A percentile compares a stretch with the other conserved stretches of the same genome.
Evolutionary conservation across 2,888 invertebrate genomes (phyloP).

Genomic region (Ischnura elegans): DNA sequence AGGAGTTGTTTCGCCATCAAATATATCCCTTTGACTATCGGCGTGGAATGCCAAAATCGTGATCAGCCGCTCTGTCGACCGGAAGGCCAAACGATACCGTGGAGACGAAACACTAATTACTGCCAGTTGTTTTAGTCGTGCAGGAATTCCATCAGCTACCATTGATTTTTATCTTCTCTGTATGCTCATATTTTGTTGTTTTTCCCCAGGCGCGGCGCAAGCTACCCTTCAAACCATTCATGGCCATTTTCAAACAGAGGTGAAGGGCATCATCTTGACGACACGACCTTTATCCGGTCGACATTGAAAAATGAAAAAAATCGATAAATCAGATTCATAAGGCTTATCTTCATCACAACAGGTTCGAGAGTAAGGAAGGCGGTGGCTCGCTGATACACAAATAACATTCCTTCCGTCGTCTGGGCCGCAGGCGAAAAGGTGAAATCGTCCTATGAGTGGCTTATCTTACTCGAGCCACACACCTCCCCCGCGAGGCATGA

Average conservation of each 20-base stretch:
- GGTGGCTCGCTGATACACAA: not conserved
- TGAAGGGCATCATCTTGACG: not conserved
- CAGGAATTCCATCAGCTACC: not conserved
- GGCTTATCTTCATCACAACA: not conserved
- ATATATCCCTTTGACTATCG: too few relatives aligned
- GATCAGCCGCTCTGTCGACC: too few relatives aligned
- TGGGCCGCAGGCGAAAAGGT: not conserved
- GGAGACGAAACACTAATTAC: not conserved
- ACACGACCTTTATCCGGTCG: not conserved
- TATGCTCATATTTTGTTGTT: not conserved
- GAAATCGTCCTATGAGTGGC: not conserved
- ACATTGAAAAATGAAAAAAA: conserved; percentile 26
- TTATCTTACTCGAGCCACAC: not conserved
- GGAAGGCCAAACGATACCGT: not conserved
- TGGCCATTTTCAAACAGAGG: not conserved
- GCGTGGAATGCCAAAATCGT: too few relatives aligned
- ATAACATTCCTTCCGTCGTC: not conserved
- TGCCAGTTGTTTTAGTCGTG: not conserved
- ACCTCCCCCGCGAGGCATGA: not conserved
- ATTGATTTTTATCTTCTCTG: not conserved
- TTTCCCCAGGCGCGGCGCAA: not conserved
- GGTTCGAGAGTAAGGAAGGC: not conserved
- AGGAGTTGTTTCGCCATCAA: too few relatives aligned
- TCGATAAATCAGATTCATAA: conserved; percentile 4
- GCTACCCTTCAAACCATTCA: not conserved